These are phyloP conservation scores for Platerodrilus igneus DNA, from an alignment of 2,888 invertebrate genomes.

Conservation along the genomic window DNA sequence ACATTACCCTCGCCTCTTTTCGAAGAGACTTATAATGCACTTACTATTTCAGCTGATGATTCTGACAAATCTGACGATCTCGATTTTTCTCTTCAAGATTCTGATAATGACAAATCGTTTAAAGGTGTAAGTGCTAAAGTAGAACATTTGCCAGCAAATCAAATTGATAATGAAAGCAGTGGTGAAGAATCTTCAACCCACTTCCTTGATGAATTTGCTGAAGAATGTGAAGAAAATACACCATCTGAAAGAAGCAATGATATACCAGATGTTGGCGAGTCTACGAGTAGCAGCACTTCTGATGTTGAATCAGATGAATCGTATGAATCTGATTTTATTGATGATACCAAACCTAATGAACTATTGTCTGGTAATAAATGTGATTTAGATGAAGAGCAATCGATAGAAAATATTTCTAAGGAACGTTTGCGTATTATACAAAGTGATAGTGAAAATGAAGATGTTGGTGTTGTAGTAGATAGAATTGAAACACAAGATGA, in stretches of 20 bases:
- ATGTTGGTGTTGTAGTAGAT: slow-evolving; percentile 1
- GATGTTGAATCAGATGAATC: slow-evolving; percentile 32
- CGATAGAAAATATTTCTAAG: slow-evolving; percentile 9
- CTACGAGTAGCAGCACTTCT: slow-evolving; percentile 36
- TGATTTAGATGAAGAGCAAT: slow-evolving; percentile 20
- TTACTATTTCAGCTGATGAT: too few species aligned
- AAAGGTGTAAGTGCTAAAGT: too few species aligned
- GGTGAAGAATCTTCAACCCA: slow-evolving; percentile 15
- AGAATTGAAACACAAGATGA: too few species aligned
- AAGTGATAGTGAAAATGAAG: slow-evolving; percentile 16
- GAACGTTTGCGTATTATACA: slow-evolving; percentile 7
- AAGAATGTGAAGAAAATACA: slow-evolving; percentile 45
- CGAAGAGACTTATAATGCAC: too few species aligned
- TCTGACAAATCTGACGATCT: too few species aligned
- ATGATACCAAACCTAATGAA: slow-evolving; percentile 33
- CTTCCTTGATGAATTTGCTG: slow-evolving; percentile 38
- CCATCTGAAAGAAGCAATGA: slow-evolving; percentile 44
- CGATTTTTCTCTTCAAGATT: too few species aligned
- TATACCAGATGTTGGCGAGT: slow-evolving; percentile 43
- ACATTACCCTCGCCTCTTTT: too few species aligned
- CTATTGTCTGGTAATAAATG: slow-evolving; percentile 41
- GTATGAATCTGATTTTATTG: slow-evolving; percentile 35
- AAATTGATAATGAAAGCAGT: slow-evolving; percentile 3
- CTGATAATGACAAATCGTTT: too few species aligned
- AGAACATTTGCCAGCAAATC: too few species aligned